phyloP scores from a whole-genome alignment of 2,113 vertebrate species.

The Phrynosoma platyrhinos region DNA sequence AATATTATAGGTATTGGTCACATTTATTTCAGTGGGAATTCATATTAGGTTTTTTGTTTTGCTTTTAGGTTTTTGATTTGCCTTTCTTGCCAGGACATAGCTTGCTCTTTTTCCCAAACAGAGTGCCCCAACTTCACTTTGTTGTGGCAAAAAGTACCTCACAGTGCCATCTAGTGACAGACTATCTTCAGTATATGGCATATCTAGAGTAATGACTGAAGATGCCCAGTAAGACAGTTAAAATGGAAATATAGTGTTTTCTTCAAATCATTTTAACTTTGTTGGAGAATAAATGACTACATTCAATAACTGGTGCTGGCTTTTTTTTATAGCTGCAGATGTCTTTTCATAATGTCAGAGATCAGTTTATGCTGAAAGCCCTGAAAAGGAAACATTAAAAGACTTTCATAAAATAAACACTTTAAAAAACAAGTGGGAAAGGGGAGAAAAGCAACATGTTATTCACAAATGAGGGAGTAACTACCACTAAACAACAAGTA shows the following conservation, averaged over 20 bases:
- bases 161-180: slow-evolving; percentile 17
- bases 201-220: neutral
- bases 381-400: neutral
- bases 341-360: neutral
- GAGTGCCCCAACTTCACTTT: too few relatives aligned
- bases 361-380: neutral
- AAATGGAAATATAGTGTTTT: neutral
- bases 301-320: neutral
- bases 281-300: neutral
- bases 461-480: neutral
- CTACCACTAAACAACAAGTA: neutral
- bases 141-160: slow-evolving; percentile 1
- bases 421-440: neutral
- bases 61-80: neutral
- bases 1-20: too few relatives aligned
- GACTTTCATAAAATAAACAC: neutral
- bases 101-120: fast-evolving
- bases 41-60: neutral
- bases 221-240: neutral
- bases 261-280: neutral
- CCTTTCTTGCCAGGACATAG: neutral
- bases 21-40: neutral
- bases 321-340: neutral
- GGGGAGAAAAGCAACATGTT: neutral
- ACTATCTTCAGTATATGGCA: neutral